Conservation (phyloP, 2,888 invertebrate species). For the Apomyelois bistriatella region DNA sequence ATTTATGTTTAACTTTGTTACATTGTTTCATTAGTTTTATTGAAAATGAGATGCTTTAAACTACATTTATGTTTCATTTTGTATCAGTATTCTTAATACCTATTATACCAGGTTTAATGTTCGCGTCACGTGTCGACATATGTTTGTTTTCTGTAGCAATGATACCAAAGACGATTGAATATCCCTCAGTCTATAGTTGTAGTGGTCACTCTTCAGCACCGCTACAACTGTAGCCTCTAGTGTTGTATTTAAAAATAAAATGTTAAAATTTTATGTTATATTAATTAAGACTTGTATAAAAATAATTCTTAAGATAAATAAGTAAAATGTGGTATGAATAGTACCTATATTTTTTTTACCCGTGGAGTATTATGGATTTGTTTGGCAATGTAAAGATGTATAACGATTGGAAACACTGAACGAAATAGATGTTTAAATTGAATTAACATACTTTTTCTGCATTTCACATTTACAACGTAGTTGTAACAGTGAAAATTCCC, state of each 20-base stretch:
- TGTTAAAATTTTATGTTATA: slow-evolving; percentile 64
- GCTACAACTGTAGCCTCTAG: slow-evolving; percentile 49
- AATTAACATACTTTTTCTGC: slow-evolving; percentile 14
- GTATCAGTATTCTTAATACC: slow-evolving; percentile 62
- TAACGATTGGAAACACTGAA: neutral
- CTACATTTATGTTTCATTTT: slow-evolving; percentile 60
- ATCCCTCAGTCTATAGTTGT: slow-evolving; percentile 64
- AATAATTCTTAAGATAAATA: slow-evolving; percentile 49
- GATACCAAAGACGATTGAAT: slow-evolving; percentile 79
- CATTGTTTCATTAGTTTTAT: slow-evolving; percentile 65
- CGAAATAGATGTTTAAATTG: neutral
- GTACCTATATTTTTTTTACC: slow-evolving; percentile 65
- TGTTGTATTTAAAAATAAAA: slow-evolving; percentile 60
- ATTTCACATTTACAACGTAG: slow-evolving; percentile 41
- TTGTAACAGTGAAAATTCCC: slow-evolving; percentile 61
- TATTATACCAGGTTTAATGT: slow-evolving; percentile 41
- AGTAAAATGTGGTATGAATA: slow-evolving; percentile 53
- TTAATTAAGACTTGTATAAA: slow-evolving; percentile 72
- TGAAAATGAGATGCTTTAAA: slow-evolving; percentile 65
- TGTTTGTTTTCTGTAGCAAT: slow-evolving; percentile 64
- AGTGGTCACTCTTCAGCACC: slow-evolving; percentile 37
- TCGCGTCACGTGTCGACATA: slow-evolving; percentile 48
- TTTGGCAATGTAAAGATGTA: slow-evolving; percentile 14
- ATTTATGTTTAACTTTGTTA: slow-evolving; percentile 58
- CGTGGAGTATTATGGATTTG: slow-evolving; percentile 59